A percentile compares a stretch with the other conserved stretches of the same genome.
phyloP scores from a whole-genome alignment of 30 jellyfish, hydroid and myxozoan species.

The Turritopsis dohrnii region DNA sequence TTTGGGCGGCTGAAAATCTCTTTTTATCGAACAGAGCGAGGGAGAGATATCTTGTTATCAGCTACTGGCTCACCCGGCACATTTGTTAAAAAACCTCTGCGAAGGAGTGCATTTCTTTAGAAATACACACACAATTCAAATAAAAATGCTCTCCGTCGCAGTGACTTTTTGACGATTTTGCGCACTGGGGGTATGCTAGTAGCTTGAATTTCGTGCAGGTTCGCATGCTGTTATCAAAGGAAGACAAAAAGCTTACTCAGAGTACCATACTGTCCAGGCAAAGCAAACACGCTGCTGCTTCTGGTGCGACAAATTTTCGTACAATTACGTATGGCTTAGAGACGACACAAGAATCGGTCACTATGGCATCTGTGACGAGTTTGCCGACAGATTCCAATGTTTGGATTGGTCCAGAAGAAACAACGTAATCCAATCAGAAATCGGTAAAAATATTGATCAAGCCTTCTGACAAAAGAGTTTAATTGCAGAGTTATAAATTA shows the following conservation, averaged over 20 bases:
- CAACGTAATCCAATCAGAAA: background rate
- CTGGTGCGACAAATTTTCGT: background rate
- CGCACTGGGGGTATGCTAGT: background rate
- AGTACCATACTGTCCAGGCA: background rate
- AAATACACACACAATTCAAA: too few relatives aligned
- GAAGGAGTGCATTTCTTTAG: too few relatives aligned
- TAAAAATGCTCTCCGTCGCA: background rate
- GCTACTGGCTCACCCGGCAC: too few relatives aligned
- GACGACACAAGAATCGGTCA: background rate
- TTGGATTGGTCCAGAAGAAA: background rate
- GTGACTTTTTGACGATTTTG: background rate
- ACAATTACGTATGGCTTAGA: background rate
- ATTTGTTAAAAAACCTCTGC: too few relatives aligned
- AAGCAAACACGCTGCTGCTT: background rate
- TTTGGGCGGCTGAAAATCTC: too few relatives aligned
- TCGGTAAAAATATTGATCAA: too few relatives aligned
- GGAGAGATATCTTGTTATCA: too few relatives aligned
- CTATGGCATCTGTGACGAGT: background rate
- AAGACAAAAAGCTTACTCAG: background rate
- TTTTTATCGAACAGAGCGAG: too few relatives aligned
- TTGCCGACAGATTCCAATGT: background rate
- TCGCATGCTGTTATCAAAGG: background rate
- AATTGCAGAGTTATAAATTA: too few relatives aligned
- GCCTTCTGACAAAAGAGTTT: too few relatives aligned
- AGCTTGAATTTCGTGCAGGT: background rate